These are phyloP conservation scores for Drosophila sulfurigaster DNA, from an alignment of 1,140 invertebrate genomes.

Conservation along the genomic window DNA sequence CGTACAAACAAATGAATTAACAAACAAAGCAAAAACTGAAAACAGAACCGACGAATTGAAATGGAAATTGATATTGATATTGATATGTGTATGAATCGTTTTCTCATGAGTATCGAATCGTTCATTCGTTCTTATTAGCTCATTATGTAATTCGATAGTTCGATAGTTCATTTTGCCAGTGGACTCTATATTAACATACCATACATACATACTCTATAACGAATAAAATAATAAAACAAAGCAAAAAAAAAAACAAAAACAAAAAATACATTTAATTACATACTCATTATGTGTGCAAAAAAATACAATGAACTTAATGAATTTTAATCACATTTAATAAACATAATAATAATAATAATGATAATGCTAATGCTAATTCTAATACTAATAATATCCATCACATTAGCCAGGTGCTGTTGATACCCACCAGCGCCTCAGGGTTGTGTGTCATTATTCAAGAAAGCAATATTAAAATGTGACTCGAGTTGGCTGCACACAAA, in stretches of 20 bases:
- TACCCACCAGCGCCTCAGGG: constrained; percentile 14
- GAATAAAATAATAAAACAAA: neutral
- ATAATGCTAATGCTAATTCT: constrained; percentile 36
- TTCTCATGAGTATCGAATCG: constrained; percentile 8
- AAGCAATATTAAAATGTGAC: constrained; percentile 76
- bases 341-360: constrained; percentile 4
- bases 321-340: constrained; percentile 18
- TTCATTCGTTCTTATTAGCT: constrained; percentile 5
- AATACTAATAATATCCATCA: constrained; percentile 46
- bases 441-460: constrained; percentile 68
- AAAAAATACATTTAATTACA: constrained; percentile 11
- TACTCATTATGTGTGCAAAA: constrained; percentile 13
- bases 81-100: constrained; percentile 4
- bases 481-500: constrained; percentile 53
- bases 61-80: constrained; percentile 2
- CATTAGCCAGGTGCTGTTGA: constrained; percentile 44
- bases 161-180: constrained; percentile 22
- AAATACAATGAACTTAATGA: constrained; percentile 21
- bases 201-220: constrained; percentile 15
- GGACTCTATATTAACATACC: constrained; percentile 15
- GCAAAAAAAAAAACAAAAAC: neutral
- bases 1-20: constrained; percentile 10
- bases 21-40: neutral
- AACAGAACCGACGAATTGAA: constrained; percentile 9
- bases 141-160: constrained; percentile 2